Percentiles rank a stretch among this genome's conserved stretches.
Evolutionary conservation across 1,140 invertebrate species (phyloP).

Genomic region (Drosophila punjabiensis): DNA sequence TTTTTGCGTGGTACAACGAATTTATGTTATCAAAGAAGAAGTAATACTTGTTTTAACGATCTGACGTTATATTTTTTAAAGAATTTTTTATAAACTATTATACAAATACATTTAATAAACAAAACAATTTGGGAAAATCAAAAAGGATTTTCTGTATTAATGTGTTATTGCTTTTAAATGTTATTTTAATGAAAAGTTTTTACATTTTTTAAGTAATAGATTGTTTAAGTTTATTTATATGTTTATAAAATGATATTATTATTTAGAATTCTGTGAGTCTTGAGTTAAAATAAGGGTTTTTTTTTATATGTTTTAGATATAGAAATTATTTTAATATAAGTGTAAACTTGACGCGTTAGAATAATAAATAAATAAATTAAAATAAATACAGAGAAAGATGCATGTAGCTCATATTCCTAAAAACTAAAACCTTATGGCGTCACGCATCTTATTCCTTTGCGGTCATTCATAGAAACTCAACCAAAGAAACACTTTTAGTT

Average conservation of each 20-base stretch:
- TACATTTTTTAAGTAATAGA: not conserved
- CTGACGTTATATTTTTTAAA: not conserved
- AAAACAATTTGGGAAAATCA: not conserved
- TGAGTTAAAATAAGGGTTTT: too few species aligned
- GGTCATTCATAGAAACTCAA: not conserved
- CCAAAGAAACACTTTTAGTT: too few species aligned
- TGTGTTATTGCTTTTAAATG: not conserved
- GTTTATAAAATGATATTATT: too few species aligned
- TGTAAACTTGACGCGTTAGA: too few species aligned
- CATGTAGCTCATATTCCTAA: too few species aligned
- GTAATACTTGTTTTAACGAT: not conserved
- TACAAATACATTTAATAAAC: not conserved
- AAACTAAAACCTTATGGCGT: not conserved
- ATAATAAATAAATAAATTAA: too few species aligned
- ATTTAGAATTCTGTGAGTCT: too few species aligned
- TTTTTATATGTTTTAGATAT: too few species aligned
- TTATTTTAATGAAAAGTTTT: not conserved
- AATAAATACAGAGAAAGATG: not conserved
- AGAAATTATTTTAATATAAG: too few species aligned
- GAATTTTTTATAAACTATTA: not conserved
- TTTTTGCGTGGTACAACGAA: slow-evolving; percentile 6
- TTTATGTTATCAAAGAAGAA: slow-evolving; percentile 8
- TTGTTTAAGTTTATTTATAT: not conserved
- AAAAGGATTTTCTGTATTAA: not conserved
- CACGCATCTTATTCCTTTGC: not conserved